A percentile compares a stretch with the other conserved stretches of the same genome.
Conservation (phyloP, 2,888 invertebrate genomes). For the Rotaria sp. region DNA sequence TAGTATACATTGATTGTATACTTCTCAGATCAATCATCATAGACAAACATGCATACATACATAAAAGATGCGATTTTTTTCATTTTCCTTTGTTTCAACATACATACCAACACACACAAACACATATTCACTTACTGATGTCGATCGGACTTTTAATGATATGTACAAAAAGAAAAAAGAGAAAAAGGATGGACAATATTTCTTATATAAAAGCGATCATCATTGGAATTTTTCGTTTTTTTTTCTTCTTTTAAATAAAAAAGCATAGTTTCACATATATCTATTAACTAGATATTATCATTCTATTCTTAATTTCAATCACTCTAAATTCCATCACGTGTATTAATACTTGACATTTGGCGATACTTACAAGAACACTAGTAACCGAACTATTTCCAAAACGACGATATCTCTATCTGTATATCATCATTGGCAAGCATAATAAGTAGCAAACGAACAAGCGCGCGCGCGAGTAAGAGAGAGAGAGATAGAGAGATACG, state of each 20-base stretch:
- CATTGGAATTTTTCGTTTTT: background rate
- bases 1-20: background rate
- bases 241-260: background rate
- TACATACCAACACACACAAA: background rate
- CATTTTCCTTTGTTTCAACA: background rate
- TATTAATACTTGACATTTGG: background rate
- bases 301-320: background rate
- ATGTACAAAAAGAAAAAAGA: background rate
- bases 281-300: background rate
- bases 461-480: background rate
- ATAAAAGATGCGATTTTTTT: background rate
- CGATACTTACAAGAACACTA: too few species aligned
- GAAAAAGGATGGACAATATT: background rate
- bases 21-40: background rate
- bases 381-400: background rate
- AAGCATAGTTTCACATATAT: background rate
- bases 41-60: background rate
- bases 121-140: background rate
- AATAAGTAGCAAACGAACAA: background rate
- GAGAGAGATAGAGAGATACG: background rate
- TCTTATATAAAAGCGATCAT: background rate
- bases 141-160: background rate
- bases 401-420: background rate
- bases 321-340: slow-evolving; percentile 1
- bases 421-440: background rate